Conservation (phyloP, 2,113 vertebrate genomes). For the Nothocercus nigrocapillus region DNA sequence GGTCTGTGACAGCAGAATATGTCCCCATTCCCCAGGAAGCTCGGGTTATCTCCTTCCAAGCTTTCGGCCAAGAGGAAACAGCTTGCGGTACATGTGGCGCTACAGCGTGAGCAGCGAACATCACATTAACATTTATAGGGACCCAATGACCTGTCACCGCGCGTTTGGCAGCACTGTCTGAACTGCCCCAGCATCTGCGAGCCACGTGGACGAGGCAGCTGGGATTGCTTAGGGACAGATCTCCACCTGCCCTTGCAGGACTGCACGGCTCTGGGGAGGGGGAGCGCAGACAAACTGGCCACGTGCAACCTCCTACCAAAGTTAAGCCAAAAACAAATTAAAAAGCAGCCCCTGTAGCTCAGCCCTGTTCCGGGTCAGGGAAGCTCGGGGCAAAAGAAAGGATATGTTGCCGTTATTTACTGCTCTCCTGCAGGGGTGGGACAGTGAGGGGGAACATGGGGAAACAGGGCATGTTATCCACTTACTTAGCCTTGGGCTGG, state of each 20-base stretch:
- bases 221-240: not conserved
- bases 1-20: not conserved
- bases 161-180: slow-evolving; percentile 2
- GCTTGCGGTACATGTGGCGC: slow-evolving; percentile 67
- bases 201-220: not conserved
- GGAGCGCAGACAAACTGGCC: accelerated
- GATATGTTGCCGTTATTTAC: not conserved
- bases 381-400: not conserved
- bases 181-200: not conserved
- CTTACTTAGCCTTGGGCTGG: accelerated
- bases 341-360: not conserved
- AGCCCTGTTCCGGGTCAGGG: not conserved
- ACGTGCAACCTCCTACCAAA: not conserved
- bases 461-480: accelerated
- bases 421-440: accelerated
- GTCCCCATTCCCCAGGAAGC: not conserved
- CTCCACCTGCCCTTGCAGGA: not conserved
- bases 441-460: not conserved
- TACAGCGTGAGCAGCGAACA: not conserved
- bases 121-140: not conserved
- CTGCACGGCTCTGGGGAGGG: accelerated
- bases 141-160: slow-evolving; percentile 21
- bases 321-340: not conserved
- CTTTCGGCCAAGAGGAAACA: slow-evolving; percentile 32
- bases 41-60: not conserved